Conservation (phyloP, 2,797 vertebrate genomes). For the Sciurus vulgaris region DNA sequence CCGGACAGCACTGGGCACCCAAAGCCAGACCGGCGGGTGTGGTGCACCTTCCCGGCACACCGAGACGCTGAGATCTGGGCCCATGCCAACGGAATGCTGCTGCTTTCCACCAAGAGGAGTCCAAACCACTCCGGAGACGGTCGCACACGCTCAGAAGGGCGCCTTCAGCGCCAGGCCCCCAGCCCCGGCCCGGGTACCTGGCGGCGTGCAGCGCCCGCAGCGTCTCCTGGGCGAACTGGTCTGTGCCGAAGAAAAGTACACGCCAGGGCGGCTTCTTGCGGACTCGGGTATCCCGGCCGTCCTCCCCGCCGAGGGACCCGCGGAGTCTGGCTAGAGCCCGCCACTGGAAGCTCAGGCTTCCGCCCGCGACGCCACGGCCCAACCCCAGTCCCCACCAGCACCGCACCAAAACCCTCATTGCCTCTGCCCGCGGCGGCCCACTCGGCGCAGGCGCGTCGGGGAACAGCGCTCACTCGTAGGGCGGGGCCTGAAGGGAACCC, state of each 20-base stretch:
- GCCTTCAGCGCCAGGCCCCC: neutral
- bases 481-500: neutral
- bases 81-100: neutral
- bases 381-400: neutral
- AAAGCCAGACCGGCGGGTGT: neutral
- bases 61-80: neutral
- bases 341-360: accelerated
- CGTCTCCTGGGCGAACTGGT: slow-evolving; percentile 92
- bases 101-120: neutral
- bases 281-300: neutral
- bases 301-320: neutral
- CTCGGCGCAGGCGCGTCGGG: slow-evolving; percentile 51
- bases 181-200: slow-evolving; percentile 86
- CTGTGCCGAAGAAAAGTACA: slow-evolving; percentile 95
- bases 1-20: neutral
- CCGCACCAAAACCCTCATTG: neutral
- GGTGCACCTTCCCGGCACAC: neutral
- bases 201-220: slow-evolving; percentile 89
- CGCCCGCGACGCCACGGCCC: accelerated
- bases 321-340: neutral
- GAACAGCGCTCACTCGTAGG: accelerated
- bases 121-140: neutral
- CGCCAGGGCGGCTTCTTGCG: slow-evolving; percentile 91
- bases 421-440: neutral
- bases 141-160: neutral